Conservation (phyloP, 2,888 invertebrate species). For the Agrilus cyanescens region DNA sequence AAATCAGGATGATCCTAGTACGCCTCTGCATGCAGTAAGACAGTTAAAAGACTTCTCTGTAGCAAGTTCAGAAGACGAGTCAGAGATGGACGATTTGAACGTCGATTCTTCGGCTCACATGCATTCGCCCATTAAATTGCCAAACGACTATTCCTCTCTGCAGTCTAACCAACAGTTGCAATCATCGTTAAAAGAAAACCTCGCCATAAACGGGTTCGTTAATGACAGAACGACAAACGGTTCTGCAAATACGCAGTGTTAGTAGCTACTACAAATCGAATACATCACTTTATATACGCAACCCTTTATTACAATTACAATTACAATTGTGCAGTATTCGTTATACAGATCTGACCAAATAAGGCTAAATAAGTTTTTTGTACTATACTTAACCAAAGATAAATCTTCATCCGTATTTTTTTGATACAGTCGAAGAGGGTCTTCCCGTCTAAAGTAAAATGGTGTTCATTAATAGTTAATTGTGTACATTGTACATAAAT, state of each 20-base stretch:
- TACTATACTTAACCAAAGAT: conserved; percentile 33
- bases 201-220: conserved; percentile 33
- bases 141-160: conserved; percentile 20
- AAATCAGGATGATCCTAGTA: conserved; percentile 30
- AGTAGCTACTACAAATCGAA: conserved; percentile 17
- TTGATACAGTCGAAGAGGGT: conserved; percentile 14
- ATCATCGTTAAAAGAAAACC: conserved; percentile 18
- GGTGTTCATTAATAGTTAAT: conserved; percentile 23
- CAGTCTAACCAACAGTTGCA: conserved; percentile 6
- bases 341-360: conserved; percentile 21
- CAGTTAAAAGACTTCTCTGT: conserved; percentile 24
- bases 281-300: no score
- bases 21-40: conserved; percentile 27
- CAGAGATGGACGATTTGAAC: conserved; percentile 23
- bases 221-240: conserved; percentile 30
- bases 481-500: conserved; percentile 6
- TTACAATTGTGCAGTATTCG: conserved; percentile 13
- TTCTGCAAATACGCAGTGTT: conserved; percentile 30
- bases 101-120: conserved; percentile 22
- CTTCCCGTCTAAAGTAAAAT: conserved; percentile 17
- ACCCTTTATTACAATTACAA: neutral
- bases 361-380: conserved; percentile 11
- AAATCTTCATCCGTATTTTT: conserved; percentile 22
- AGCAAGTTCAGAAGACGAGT: conserved; percentile 22
- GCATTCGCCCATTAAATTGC: conserved; percentile 28